Percentiles rank a stretch among this genome's conserved stretches.
Evolutionary conservation across 53 echinoderm and acorn worm species (phyloP).

Genomic region (Crossaster papposus): DNA sequence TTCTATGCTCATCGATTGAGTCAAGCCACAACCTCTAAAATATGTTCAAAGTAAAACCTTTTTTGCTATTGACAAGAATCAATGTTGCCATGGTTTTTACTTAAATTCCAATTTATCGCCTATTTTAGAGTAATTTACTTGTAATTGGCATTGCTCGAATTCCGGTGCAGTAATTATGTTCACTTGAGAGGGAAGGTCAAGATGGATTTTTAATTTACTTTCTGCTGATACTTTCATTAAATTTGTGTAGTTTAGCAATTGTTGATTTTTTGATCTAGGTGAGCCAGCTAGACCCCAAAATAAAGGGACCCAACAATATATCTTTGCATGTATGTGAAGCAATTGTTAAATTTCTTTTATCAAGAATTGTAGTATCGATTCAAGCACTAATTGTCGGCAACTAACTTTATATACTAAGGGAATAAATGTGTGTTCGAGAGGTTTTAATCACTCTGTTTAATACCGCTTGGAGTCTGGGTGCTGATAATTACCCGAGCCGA

Average conservation of each 20-base stretch:
- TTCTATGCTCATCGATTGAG: not conserved
- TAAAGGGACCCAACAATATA: no score
- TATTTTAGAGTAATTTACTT: not conserved
- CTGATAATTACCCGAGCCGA: no score
- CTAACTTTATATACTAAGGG: not conserved
- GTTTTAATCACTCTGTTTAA: no score
- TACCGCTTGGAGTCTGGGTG: no score
- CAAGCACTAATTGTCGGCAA: not conserved
- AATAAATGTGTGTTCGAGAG: no score
- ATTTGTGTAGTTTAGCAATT: no score
- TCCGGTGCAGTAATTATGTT: not conserved
- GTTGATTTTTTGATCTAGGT: no score
- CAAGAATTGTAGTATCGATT: not conserved
- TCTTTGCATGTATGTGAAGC: no score
- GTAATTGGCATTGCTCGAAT: not conserved
- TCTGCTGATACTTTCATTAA: no score
- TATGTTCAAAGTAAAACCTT: not conserved
- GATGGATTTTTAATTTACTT: not conserved
- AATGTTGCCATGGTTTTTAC: not conserved
- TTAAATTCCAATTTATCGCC: not conserved
- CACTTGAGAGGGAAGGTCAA: not conserved
- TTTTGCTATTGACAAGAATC: not conserved
- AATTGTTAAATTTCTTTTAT: no score
- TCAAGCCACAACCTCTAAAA: not conserved
- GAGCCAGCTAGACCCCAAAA: no score